These are phyloP conservation scores for Rhagonycha lutea DNA, from an alignment of 2,888 invertebrate genomes.

Conservation along the genomic window DNA sequence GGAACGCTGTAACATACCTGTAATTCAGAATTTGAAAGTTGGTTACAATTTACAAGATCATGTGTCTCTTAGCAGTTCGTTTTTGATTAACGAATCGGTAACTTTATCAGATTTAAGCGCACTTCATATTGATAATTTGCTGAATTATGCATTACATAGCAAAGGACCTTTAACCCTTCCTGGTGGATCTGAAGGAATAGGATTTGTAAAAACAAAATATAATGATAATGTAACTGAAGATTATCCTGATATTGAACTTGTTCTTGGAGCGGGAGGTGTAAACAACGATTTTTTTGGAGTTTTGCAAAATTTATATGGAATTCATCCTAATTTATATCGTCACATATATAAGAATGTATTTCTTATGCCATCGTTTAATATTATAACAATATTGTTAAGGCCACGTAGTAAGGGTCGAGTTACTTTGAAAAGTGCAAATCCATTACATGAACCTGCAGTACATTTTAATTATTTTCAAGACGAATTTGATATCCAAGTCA, in stretches of 20 bases:
- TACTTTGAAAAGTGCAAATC: constrained; percentile 70
- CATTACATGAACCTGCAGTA: constrained; percentile 76
- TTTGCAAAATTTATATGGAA: constrained; percentile 66
- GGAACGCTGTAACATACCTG: constrained; percentile 61
- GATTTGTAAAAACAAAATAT: constrained; percentile 71
- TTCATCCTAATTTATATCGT: constrained; percentile 65
- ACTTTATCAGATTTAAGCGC: constrained; percentile 65
- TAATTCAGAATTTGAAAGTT: constrained; percentile 72
- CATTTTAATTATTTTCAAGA: constrained; percentile 81
- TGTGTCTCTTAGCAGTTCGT: constrained; percentile 72
- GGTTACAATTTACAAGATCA: constrained; percentile 85
- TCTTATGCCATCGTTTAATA: constrained; percentile 64
- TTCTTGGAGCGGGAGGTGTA: constrained; percentile 76
- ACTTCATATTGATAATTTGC: constrained; percentile 61
- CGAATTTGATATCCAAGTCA: constrained; percentile 70
- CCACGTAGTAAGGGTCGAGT: constrained; percentile 77
- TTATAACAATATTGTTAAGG: constrained; percentile 74
- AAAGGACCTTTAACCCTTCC: constrained; percentile 76
- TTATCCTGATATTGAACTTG: constrained; percentile 79
- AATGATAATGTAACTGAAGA: constrained; percentile 55
- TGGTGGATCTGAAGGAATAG: constrained; percentile 77
- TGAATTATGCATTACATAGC: constrained; percentile 66
- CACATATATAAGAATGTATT: constrained; percentile 60
- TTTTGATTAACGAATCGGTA: constrained; percentile 70
- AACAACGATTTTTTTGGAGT: constrained; percentile 75